A percentile compares a stretch with the other conserved stretches of the same genome.
phyloP scores from a whole-genome alignment of 2,797 vertebrate genomes.

The Prionace glauca region DNA sequence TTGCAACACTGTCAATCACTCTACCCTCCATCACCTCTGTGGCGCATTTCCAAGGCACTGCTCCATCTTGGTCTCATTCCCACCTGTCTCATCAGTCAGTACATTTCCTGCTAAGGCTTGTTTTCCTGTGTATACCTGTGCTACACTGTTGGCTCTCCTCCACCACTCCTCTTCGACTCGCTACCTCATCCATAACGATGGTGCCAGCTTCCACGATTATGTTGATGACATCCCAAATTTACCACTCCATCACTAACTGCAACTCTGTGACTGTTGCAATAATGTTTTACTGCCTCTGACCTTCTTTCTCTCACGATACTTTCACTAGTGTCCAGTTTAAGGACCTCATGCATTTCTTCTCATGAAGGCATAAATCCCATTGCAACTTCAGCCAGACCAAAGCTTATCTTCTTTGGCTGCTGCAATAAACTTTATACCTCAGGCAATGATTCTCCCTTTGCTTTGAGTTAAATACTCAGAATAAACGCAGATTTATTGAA shows the following conservation, averaged over 20 bases:
- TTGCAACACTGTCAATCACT: background rate
- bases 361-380: background rate
- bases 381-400: background rate
- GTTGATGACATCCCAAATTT: background rate
- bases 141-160: background rate
- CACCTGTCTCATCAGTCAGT: background rate
- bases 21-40: background rate
- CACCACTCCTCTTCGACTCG: background rate
- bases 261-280: background rate
- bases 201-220: background rate
- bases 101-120: slow-evolving; percentile 8
- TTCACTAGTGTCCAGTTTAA: background rate
- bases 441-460: background rate
- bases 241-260: background rate
- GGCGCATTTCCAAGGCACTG: background rate
- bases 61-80: slow-evolving; percentile 3
- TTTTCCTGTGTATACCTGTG: background rate
- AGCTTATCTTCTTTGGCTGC: background rate
- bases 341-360: background rate
- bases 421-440: background rate
- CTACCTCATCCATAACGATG: background rate
- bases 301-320: background rate
- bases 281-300: background rate
- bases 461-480: background rate
- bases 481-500: background rate